Evolutionary conservation across 2,888 invertebrate species (phyloP), one percentile per base, ranked within the genome.

Genomic region (Yponomeuta evonymella): DNA sequence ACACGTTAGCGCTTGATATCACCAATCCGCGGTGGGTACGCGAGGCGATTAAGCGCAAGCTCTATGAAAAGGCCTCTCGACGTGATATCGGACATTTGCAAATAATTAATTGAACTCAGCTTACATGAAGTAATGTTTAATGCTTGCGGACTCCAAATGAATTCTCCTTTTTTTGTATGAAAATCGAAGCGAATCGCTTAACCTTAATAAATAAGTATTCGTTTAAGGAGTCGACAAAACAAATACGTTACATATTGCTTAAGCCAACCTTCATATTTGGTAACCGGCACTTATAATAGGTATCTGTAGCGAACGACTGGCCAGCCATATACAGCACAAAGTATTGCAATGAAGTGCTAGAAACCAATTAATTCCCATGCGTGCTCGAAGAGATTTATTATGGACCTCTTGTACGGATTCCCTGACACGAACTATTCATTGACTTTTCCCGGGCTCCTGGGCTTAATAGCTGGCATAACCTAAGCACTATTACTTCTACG

Each of bases 321-420:
- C 51, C 48, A 51, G 48, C 51, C 68, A 11, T 48, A 68, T 48
- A 51, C 29, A 67, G 43, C 48, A 23, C 48, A 67, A 51, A 51
- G 36, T n/a, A 48, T 69, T 62, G 70, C 63, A 23, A 63, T 63
- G 63, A 70, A 70, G 70, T 62, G 70, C 58, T 66, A 48, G 43
- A 66, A 78, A 75, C 78, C 86, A 82, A 86, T 87, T 88, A 88
- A 86, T 82, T 81, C 81, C 84, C 81, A 83, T 87, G 88, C 89
- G 88, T 88, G 88, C 84, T 85, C 79, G 80, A 86, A 87, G 79
- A 86, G 87, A 88, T 89, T 87, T 85, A 86, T 83, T 78, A 80
- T 79, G 76, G 79, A 78, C 78, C 86, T 86, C 86, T 89, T 87
- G 80, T 84, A 75, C 74, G 88, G 89, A 79, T 86, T 88, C 87